Evolutionary conservation across 64 coral and sea anemone genomes (phyloP).

Genomic region (Anthopleura sola): DNA sequence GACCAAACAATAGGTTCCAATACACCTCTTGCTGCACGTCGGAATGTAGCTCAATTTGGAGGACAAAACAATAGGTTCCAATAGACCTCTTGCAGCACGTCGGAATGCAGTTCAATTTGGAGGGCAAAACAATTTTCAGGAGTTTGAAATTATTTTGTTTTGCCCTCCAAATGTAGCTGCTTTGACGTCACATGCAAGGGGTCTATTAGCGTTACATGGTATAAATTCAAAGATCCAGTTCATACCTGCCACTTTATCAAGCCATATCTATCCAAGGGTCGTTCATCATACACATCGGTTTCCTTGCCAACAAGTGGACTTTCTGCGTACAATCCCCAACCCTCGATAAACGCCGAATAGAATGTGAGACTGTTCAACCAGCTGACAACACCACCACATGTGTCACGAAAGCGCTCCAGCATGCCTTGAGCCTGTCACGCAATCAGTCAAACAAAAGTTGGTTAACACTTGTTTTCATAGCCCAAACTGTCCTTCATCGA

Average conservation of each 20-base stretch:
- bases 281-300: conserved; percentile 53
- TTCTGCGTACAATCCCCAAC: conserved; percentile 82
- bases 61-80: too few relatives aligned
- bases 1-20: too few relatives aligned
- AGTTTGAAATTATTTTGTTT: too few relatives aligned
- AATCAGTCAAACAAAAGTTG: not conserved
- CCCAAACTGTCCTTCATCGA: too few relatives aligned
- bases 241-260: conserved; percentile 84
- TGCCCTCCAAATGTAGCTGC: too few relatives aligned
- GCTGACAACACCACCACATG: conserved; percentile 52
- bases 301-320: conserved; percentile 56
- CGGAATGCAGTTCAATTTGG: too few relatives aligned
- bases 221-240: not conserved
- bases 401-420: conserved; percentile 56
- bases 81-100: too few relatives aligned
- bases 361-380: conserved; percentile 53
- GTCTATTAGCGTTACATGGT: not conserved
- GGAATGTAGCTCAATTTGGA: too few relatives aligned
- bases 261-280: conserved; percentile 66
- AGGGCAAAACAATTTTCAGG: too few relatives aligned
- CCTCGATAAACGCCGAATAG: conserved; percentile 62
- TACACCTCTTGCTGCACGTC: too few relatives aligned
- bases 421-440: conserved; percentile 35
- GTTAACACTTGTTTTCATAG: too few relatives aligned
- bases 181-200: too few relatives aligned